phyloP scores from a whole-genome alignment of 1,140 invertebrate genomes.

The Bombus sibiricus region DNA sequence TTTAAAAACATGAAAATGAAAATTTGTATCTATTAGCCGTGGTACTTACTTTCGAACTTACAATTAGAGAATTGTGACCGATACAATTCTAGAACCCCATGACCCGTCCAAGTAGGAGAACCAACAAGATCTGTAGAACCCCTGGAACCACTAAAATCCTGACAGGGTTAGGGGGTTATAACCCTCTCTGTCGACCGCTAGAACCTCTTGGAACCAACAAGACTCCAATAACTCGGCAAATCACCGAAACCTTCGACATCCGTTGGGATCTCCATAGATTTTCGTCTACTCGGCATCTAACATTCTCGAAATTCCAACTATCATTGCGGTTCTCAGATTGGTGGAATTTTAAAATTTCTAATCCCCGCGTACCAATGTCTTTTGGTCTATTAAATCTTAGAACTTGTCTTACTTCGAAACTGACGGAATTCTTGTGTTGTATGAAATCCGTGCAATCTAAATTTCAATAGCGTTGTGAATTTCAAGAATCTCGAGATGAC shows the following conservation, averaged over 20 bases:
- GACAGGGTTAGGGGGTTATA: not conserved
- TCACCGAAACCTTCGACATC: not conserved
- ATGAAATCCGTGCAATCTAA: not conserved
- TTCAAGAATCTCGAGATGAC: not conserved
- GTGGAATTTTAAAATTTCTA: not conserved
- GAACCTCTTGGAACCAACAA: slow-evolving; percentile 3
- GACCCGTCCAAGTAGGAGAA: not conserved
- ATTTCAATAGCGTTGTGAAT: not conserved
- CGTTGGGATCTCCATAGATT: slow-evolving; percentile 14
- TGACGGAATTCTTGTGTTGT: not conserved
- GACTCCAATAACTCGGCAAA: slow-evolving; percentile 5
- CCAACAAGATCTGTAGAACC: not conserved
- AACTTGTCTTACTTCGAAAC: not conserved
- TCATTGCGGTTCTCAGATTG: not conserved
- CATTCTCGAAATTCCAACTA: not conserved
- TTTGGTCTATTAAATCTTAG: not conserved
- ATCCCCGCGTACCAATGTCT: not conserved
- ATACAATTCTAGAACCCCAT: not conserved
- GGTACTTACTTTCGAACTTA: not conserved
- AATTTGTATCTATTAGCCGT: no score
- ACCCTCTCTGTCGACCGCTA: not conserved
- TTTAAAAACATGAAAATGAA: no score
- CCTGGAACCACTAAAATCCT: not conserved
- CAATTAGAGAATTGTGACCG: not conserved
- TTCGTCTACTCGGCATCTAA: no score